These are phyloP conservation scores for Electrophaes corylata DNA, from an alignment of 2,888 invertebrate species.

Conservation along the genomic window DNA sequence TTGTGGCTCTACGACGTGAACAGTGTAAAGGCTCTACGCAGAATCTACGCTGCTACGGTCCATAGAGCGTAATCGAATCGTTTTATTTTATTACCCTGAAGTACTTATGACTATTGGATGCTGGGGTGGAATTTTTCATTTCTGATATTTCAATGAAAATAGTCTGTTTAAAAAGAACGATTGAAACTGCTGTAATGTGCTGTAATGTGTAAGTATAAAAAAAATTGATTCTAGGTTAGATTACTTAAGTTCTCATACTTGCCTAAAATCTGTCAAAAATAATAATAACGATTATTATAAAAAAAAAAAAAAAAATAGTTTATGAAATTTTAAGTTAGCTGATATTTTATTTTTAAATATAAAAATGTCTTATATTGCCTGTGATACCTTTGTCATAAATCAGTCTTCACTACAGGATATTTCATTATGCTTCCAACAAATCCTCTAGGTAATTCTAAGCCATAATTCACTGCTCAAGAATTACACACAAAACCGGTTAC, in stretches of 20 bases:
- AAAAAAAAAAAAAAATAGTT: no score
- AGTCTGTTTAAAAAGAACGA: no score
- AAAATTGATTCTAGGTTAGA: no score
- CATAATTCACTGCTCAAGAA: not conserved
- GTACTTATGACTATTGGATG: constrained; percentile 4
- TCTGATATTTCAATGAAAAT: not conserved
- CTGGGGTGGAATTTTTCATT: not conserved
- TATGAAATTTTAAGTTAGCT: no score
- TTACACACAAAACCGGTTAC: not conserved
- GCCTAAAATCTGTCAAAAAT: no score
- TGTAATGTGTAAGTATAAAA: no score
- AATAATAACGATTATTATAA: no score
- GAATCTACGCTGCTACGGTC: not conserved
- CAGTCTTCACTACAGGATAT: constrained; percentile 1
- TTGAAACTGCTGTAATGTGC: no score
- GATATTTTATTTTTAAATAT: no score
- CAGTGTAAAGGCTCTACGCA: constrained; percentile 16
- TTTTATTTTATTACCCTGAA: not conserved
- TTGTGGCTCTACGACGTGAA: constrained; percentile 13
- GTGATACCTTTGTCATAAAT: not conserved
- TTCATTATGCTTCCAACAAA: constrained; percentile 9
- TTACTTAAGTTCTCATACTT: no score
- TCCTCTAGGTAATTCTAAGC: constrained; percentile 3
- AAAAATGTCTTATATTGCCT: not conserved
- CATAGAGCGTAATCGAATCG: constrained; percentile 1